Percentiles rank a stretch among this genome's conserved stretches.
Conservation (phyloP, 2,113 vertebrate genomes). For the Picathartes gymnocephalus region DNA sequence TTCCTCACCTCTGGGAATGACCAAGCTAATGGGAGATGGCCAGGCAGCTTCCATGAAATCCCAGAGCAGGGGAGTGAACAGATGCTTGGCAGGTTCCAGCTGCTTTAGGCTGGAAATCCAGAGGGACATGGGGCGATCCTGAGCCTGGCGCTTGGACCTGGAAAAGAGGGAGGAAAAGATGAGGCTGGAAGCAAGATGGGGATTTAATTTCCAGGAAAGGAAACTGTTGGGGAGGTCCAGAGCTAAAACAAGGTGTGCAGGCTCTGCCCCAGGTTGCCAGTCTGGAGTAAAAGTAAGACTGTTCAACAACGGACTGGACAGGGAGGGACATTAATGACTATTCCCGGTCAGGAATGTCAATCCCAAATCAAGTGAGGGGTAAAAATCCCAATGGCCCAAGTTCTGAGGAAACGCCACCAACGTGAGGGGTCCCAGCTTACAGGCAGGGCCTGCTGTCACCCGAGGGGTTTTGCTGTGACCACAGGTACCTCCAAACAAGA, state of each 20-base stretch:
- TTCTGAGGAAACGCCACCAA: neutral
- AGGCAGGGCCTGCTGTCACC: neutral
- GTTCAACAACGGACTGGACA: neutral
- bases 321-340: neutral
- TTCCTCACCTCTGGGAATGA: constrained; percentile 83
- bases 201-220: neutral
- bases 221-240: neutral
- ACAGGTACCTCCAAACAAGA: fast-evolving
- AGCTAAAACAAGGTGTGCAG: neutral
- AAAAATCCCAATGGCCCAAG: neutral
- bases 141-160: constrained; percentile 85
- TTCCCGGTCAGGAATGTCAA: neutral
- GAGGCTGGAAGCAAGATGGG: neutral
- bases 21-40: constrained; percentile 90
- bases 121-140: constrained; percentile 88
- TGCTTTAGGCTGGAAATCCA: constrained; percentile 88
- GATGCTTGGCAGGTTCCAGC: constrained; percentile 80
- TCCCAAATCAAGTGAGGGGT: neutral
- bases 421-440: fast-evolving
- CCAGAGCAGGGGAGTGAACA: constrained; percentile 82
- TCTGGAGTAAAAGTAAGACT: neutral
- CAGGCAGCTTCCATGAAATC: constrained; percentile 89
- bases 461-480: neutral
- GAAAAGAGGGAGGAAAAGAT: neutral
- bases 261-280: neutral